Evolutionary conservation across 1,140 invertebrate species (phyloP).

Genomic region (Ostrea denselamellosa): DNA sequence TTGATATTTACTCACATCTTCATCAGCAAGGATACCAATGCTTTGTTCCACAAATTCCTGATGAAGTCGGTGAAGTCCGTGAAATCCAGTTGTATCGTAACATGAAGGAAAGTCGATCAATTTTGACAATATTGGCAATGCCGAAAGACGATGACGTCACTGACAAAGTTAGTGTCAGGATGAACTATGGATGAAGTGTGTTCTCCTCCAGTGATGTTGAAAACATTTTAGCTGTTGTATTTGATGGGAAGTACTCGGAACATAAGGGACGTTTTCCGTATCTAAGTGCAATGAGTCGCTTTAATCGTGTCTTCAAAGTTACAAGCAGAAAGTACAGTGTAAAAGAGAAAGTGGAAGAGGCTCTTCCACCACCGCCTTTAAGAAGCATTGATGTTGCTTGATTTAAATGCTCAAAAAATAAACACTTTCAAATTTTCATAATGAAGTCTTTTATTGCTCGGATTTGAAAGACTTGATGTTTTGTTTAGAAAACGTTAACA

Average conservation of each 20-base stretch:
- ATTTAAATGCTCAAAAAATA: too few species aligned
- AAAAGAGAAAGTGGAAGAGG: background rate
- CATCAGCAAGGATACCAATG: background rate
- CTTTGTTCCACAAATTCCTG: background rate
- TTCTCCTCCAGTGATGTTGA: background rate
- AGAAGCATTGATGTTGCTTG: too few species aligned
- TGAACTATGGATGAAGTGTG: background rate
- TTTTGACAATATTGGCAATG: background rate
- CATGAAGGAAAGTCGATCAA: background rate
- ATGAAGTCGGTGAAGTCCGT: background rate
- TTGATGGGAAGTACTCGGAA: background rate
- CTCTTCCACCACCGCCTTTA: background rate
- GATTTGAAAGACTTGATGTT: too few species aligned
- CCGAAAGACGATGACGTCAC: background rate
- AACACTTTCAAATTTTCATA: too few species aligned
- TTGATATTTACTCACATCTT: background rate
- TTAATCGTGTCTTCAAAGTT: slow-evolving; percentile 7
- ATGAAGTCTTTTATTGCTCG: too few species aligned
- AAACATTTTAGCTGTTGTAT: background rate
- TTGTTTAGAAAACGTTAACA: too few species aligned
- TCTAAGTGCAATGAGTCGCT: background rate
- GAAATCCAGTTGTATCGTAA: background rate
- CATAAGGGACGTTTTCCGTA: background rate
- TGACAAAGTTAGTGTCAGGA: background rate
- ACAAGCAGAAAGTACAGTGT: background rate